phyloP scores from a whole-genome alignment of 1,140 invertebrate genomes.

The Drosophila takahashii region DNA sequence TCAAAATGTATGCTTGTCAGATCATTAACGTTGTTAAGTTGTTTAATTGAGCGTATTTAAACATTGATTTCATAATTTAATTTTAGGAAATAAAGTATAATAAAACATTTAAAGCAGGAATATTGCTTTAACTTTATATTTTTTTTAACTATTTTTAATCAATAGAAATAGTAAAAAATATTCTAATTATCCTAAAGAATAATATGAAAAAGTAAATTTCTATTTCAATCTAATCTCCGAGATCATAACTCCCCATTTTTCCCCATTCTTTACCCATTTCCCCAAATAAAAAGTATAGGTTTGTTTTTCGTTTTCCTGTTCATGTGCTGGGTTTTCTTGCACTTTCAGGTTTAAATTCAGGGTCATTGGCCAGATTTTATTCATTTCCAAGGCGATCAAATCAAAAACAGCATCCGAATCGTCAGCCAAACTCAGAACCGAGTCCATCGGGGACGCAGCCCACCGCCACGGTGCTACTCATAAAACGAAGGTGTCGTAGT shows the following conservation, averaged over 20 bases:
- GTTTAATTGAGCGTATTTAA: no score
- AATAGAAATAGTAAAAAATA: no score
- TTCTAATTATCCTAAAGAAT: no score
- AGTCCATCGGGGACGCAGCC: slow-evolving; percentile 43
- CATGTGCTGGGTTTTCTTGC: slow-evolving; percentile 32
- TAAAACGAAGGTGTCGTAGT: slow-evolving; percentile 80
- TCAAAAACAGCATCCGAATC: slow-evolving; percentile 31
- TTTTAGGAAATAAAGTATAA: background rate
- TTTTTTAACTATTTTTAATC: no score
- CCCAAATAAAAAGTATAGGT: slow-evolving; percentile 6
- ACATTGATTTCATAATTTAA: background rate
- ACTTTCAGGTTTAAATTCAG: slow-evolving; percentile 40
- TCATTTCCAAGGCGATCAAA: slow-evolving; percentile 32
- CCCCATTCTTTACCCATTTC: background rate
- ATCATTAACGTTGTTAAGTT: no score
- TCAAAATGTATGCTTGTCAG: no score
- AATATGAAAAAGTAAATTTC: no score
- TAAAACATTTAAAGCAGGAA: background rate
- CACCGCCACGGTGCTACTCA: slow-evolving; percentile 74
- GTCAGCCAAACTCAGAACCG: slow-evolving; percentile 22
- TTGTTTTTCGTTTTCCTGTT: slow-evolving; percentile 36
- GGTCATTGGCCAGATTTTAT: slow-evolving; percentile 64
- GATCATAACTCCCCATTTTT: no score
- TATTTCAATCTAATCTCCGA: background rate
- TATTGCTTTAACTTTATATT: no score